Conservation (phyloP, 2,888 invertebrate genomes). For the Morinoia aosen region DNA sequence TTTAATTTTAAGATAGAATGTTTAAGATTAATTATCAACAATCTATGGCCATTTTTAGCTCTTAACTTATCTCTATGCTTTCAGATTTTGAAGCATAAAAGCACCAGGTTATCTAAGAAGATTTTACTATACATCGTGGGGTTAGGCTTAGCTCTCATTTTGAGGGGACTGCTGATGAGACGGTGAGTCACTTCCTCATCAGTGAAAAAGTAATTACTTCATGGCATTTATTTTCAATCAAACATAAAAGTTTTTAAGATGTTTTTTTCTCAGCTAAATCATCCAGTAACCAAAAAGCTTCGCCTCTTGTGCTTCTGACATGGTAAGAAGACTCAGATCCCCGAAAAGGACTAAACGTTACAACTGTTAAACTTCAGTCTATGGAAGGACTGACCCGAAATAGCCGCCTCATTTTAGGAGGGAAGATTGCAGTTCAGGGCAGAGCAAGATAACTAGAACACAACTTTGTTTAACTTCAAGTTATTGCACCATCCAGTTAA, state of each 20-base stretch:
- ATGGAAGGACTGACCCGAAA: neutral
- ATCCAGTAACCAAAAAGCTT: neutral
- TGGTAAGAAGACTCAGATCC: neutral
- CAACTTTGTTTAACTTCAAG: neutral
- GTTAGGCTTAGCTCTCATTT: neutral
- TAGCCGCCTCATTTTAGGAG: neutral
- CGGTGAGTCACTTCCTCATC: neutral
- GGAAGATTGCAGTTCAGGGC: neutral
- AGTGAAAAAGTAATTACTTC: neutral
- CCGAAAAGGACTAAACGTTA: neutral
- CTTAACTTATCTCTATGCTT: neutral
- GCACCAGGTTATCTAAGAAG: neutral
- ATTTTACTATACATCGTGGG: neutral
- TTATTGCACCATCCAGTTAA: neutral
- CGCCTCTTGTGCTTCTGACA: neutral
- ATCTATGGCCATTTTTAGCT: neutral
- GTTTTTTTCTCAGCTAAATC: neutral
- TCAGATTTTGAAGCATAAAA: neutral
- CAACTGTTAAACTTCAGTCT: neutral
- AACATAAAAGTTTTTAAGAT: neutral
- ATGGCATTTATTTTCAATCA: neutral
- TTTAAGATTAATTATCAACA: neutral
- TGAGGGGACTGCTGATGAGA: neutral
- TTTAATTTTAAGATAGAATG: neutral
- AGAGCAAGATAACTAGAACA: neutral